Evolutionary conservation across 2,888 invertebrate genomes (phyloP).

Genomic region (Chaetogeoica ovagalla): DNA sequence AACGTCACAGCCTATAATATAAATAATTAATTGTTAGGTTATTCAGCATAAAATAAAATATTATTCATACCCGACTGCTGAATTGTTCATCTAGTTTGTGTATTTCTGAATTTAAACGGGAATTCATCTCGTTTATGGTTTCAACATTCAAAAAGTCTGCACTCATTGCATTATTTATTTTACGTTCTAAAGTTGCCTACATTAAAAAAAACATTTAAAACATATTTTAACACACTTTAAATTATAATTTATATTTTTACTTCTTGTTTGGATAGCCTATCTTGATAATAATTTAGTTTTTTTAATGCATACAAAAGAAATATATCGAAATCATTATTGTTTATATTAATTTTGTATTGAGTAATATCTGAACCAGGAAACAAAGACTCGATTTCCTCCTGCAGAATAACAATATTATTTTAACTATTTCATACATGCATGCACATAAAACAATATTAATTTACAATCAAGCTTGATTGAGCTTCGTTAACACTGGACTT

Average conservation of each 20-base stretch:
- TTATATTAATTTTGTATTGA: constrained; percentile 32
- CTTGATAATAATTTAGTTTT: constrained; percentile 44
- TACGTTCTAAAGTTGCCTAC: constrained; percentile 33
- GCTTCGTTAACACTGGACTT: constrained; percentile 22
- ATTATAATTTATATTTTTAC: constrained; percentile 4
- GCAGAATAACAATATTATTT: constrained; percentile 4
- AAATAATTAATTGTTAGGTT: neutral
- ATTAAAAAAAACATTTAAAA: neutral
- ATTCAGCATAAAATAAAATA: neutral
- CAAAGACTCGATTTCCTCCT: constrained; percentile 43
- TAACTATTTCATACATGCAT: neutral
- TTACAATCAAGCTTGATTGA: constrained; percentile 31
- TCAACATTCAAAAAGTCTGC: constrained; percentile 39
- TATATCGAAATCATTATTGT: constrained; percentile 40
- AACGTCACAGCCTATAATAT: neutral
- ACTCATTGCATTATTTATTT: constrained; percentile 38
- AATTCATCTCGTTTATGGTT: constrained; percentile 32
- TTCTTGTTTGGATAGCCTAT: constrained; percentile 37
- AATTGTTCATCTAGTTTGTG: constrained; percentile 40
- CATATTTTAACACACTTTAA: neutral
- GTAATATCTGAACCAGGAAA: constrained; percentile 45
- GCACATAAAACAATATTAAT: constrained; percentile 1
- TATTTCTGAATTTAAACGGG: constrained; percentile 44
- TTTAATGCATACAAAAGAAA: constrained; percentile 46
- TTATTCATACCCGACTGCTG: constrained; percentile 13